These are phyloP conservation scores for Notothenia rossii DNA, from an alignment of 2,113 vertebrate genomes.

Conservation along the genomic window DNA sequence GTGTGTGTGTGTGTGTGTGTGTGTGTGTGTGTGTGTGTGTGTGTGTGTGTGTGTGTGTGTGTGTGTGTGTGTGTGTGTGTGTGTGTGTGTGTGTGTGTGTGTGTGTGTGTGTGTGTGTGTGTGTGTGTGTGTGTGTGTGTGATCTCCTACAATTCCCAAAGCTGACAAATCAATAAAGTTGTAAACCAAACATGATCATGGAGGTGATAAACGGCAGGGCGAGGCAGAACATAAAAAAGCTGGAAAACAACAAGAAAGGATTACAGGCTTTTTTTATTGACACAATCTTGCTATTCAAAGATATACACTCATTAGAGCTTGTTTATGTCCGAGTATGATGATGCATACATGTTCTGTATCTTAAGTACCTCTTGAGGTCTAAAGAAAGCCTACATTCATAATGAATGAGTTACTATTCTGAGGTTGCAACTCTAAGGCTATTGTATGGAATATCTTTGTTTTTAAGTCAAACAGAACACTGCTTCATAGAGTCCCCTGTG, in stretches of 20 bases:
- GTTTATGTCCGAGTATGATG: constrained; percentile 2
- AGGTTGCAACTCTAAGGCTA: constrained; percentile 19
- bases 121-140: background rate
- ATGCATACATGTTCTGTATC: constrained; percentile 24
- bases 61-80: constrained; percentile 2
- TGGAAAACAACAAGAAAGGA: background rate
- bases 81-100: constrained; percentile 1
- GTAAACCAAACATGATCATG: constrained; percentile 38
- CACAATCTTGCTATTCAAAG: background rate
- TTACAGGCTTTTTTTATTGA: background rate
- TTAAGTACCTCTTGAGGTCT: constrained; percentile 12
- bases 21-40: constrained; percentile 6
- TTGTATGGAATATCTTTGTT: constrained; percentile 25
- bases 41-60: background rate
- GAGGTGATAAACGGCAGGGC: background rate
- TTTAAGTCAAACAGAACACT: background rate
- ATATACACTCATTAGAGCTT: constrained; percentile 10
- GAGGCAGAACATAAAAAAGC: background rate
- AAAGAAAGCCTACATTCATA: constrained; percentile 53
- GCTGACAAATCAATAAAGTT: constrained; percentile 37
- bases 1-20: background rate
- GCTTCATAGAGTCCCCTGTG: constrained; percentile 1
- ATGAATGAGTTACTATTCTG: constrained; percentile 47
- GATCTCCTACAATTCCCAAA: constrained; percentile 31
- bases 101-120: background rate